phyloP scores from a whole-genome alignment of 2,888 invertebrate genomes.

The Omphaloscelis lunosa region DNA sequence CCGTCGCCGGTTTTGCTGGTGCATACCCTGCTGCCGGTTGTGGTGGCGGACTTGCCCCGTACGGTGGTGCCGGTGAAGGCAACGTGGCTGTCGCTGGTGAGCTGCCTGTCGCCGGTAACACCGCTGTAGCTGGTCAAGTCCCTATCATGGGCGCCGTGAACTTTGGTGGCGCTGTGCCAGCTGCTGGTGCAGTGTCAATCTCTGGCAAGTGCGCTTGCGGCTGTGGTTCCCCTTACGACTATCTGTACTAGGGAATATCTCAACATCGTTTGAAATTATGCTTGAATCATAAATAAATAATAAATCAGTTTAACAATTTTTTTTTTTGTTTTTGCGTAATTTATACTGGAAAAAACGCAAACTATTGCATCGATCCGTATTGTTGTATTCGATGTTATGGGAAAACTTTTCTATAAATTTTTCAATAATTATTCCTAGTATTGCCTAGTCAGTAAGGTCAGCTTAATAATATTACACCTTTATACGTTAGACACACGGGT shows the following conservation, averaged over 20 bases:
- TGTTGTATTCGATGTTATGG: no score
- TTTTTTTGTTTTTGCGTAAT: background rate
- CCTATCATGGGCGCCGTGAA: constrained; percentile 56
- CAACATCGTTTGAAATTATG: background rate
- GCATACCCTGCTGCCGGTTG: background rate
- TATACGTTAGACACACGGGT: no score
- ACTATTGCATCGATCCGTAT: no score
- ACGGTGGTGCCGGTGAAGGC: constrained; percentile 67
- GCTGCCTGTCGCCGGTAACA: constrained; percentile 59
- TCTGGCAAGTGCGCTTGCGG: constrained; percentile 57
- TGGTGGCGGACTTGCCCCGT: constrained; percentile 38
- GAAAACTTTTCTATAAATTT: no score
- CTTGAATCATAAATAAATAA: background rate
- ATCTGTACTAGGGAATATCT: background rate
- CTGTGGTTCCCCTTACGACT: constrained; percentile 8
- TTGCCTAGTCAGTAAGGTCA: no score
- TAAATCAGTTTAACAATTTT: no score
- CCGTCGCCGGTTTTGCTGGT: background rate
- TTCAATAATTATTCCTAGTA: no score
- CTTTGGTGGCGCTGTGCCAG: constrained; percentile 58
- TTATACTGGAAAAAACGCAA: no score
- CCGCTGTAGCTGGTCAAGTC: constrained; percentile 39
- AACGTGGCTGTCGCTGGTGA: constrained; percentile 63
- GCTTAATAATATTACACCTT: no score
- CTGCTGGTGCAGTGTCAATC: constrained; percentile 62